Conservation (phyloP, 2,888 invertebrate species). For the Epirrita christyi region DNA sequence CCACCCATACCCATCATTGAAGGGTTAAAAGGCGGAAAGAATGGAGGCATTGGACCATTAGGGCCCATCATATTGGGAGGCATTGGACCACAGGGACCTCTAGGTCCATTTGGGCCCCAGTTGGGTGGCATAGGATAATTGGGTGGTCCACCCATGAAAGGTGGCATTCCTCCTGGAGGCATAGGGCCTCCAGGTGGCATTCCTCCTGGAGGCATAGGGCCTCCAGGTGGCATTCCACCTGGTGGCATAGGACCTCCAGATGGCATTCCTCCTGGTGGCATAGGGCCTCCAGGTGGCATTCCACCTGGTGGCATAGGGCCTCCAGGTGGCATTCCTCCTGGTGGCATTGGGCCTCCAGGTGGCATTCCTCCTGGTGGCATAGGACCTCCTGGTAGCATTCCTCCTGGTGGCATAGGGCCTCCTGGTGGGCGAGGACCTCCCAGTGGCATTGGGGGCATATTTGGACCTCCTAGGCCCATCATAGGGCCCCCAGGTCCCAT, state of each 20-base stretch:
- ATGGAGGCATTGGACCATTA: slow-evolving; percentile 61
- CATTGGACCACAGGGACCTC: slow-evolving; percentile 55
- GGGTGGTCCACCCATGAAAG: slow-evolving; percentile 66
- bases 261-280: slow-evolving; percentile 32
- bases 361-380: no score
- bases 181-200: slow-evolving; percentile 17
- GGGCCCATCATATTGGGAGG: slow-evolving; percentile 61
- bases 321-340: slow-evolving; percentile 39
- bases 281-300: slow-evolving; percentile 18
- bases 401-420: slow-evolving; percentile 47
- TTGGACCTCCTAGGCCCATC: slow-evolving; percentile 46
- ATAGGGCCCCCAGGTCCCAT: slow-evolving; percentile 44
- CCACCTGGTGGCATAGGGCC: slow-evolving; percentile 27
- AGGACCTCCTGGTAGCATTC: no score
- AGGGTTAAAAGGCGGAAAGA: slow-evolving; percentile 54
- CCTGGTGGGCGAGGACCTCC: slow-evolving; percentile 7
- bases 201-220: slow-evolving; percentile 11
- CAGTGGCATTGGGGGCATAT: slow-evolving; percentile 33
- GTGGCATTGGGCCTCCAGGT: no score
- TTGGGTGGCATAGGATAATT: slow-evolving; percentile 73
- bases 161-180: slow-evolving; percentile 55
- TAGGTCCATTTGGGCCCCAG: slow-evolving; percentile 72
- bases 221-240: slow-evolving; percentile 7
- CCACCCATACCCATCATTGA: slow-evolving; percentile 51
- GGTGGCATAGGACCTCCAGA: slow-evolving; percentile 3